Conservation (phyloP, 2,888 invertebrate species). For the Melolontha melolontha region DNA sequence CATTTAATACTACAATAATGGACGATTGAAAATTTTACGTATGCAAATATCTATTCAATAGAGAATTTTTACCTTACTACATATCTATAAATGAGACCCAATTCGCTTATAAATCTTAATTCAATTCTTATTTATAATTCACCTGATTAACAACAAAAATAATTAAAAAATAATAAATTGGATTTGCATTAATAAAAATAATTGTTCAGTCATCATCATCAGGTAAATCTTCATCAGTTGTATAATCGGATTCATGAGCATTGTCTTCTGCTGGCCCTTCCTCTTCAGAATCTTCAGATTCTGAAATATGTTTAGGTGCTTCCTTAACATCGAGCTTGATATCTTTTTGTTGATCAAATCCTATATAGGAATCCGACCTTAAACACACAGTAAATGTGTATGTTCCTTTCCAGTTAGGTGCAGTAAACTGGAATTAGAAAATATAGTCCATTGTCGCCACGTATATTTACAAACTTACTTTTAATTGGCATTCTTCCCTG, state of each 20-base stretch:
- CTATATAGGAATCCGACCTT: slow-evolving; percentile 96
- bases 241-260: slow-evolving; percentile 75
- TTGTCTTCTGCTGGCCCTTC: slow-evolving; percentile 71
- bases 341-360: slow-evolving; percentile 95
- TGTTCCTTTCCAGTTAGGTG: slow-evolving; percentile 92
- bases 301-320: slow-evolving; percentile 95
- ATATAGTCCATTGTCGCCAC: background rate
- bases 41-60: slow-evolving; percentile 1
- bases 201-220: slow-evolving; percentile 58
- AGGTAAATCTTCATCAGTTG: slow-evolving; percentile 76
- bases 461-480: slow-evolving; percentile 62
- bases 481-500: slow-evolving; percentile 91
- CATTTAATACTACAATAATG: too few relatives aligned
- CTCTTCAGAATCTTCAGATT: slow-evolving; percentile 91
- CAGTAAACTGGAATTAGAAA: slow-evolving; percentile 77
- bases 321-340: slow-evolving; percentile 98
- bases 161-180: slow-evolving; percentile 6
- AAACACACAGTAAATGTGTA: slow-evolving; percentile 95
- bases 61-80: background rate
- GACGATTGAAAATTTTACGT: background rate
- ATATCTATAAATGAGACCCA: too few relatives aligned
- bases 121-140: slow-evolving; percentile 27
- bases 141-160: slow-evolving; percentile 25
- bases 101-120: background rate
- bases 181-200: slow-evolving; percentile 4